These are phyloP conservation scores for Ophion obscuratus DNA, from an alignment of 2,888 invertebrate species.

Conservation along the genomic window DNA sequence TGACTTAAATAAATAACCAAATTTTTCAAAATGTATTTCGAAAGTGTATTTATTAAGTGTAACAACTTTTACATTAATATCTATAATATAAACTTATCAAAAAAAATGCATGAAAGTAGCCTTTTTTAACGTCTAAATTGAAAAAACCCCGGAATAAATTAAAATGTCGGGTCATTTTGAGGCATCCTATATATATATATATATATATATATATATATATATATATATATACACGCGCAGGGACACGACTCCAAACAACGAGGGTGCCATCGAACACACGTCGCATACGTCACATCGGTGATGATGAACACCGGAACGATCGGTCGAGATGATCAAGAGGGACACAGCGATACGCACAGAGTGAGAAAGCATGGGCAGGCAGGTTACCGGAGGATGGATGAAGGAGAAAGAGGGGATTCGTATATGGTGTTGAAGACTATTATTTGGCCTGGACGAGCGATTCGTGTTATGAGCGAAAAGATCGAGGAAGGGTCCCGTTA, in stretches of 20 bases:
- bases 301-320: not conserved
- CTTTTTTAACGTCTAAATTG: too few species aligned
- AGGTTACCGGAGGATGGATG: conserved; percentile 26
- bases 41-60: too few species aligned
- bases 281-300: not conserved
- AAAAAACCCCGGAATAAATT: too few species aligned
- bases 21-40: too few species aligned
- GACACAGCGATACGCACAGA: not conserved
- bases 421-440: conserved; percentile 76
- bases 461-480: conserved; percentile 80
- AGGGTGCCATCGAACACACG: not conserved
- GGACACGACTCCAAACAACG: not conserved
- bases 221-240: not conserved
- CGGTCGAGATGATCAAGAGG: not conserved
- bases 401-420: conserved; percentile 52
- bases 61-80: too few species aligned
- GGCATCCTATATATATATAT: too few species aligned
- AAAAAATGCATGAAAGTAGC: too few species aligned
- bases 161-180: too few species aligned
- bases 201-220: too few species aligned
- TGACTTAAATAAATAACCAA: too few species aligned
- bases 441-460: conserved; percentile 78
- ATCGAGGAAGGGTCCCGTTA: conserved; percentile 83
- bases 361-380: conserved; percentile 28
- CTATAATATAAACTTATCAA: too few species aligned